These are phyloP conservation scores for Leptobrachium leishanense DNA, from an alignment of 2,113 vertebrate species.

Conservation along the genomic window DNA sequence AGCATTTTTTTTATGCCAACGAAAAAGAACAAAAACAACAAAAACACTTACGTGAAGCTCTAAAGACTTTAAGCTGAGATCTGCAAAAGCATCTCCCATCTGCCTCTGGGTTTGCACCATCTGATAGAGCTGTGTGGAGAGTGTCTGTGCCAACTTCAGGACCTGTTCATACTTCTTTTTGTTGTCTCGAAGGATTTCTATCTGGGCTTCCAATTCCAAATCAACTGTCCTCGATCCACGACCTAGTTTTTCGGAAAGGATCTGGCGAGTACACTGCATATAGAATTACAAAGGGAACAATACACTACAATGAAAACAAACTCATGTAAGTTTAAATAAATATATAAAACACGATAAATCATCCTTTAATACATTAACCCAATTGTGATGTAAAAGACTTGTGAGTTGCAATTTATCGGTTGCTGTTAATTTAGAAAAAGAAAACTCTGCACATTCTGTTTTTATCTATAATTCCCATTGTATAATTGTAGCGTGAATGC, in stretches of 20 bases:
- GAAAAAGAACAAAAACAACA: too few relatives aligned
- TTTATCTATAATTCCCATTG: too few relatives aligned
- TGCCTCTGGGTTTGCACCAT: constrained; percentile 94
- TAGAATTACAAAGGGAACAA: not conserved
- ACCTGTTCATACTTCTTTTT: constrained; percentile 94
- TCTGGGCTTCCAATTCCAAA: constrained; percentile 93
- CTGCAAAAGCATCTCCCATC: constrained; percentile 92
- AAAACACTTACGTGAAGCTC: constrained; percentile 87
- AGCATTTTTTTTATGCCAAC: too few relatives aligned
- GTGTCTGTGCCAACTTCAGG: constrained; percentile 85
- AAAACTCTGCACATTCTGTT: too few relatives aligned
- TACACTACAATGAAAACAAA: too few relatives aligned
- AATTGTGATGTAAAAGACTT: too few relatives aligned
- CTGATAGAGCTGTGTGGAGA: constrained; percentile 87
- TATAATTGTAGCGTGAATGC: too few relatives aligned
- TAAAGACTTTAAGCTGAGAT: constrained; percentile 95
- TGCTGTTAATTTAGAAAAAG: too few relatives aligned
- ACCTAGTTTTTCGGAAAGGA: constrained; percentile 94
- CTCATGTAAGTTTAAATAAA: too few relatives aligned
- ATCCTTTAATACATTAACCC: too few relatives aligned
- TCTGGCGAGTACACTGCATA: constrained; percentile 91
- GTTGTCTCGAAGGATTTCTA: constrained; percentile 92
- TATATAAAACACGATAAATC: too few relatives aligned
- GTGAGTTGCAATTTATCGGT: too few relatives aligned
- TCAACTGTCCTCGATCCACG: constrained; percentile 97